A percentile compares a stretch with the other conserved stretches of the same genome.
phyloP scores from a whole-genome alignment of 2,797 vertebrate genomes.

The Semaprochilodus insignis region DNA sequence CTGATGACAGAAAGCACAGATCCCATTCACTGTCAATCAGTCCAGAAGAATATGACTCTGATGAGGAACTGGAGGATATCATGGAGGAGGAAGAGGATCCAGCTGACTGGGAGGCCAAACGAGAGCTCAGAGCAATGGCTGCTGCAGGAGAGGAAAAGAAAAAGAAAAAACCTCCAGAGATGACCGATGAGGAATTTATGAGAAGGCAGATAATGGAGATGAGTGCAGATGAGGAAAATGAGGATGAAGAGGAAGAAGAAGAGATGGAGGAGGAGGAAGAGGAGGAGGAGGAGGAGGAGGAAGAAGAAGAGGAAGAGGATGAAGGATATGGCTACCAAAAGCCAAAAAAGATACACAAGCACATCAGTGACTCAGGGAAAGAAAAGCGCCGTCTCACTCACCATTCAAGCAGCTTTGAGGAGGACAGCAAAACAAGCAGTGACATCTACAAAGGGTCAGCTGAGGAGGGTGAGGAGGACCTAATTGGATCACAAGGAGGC shows the following conservation, averaged over 20 bases:
- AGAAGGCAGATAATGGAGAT: constrained; percentile 96
- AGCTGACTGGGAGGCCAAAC: constrained; percentile 86
- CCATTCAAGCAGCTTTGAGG: constrained; percentile 87
- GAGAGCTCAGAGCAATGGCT: constrained; percentile 85
- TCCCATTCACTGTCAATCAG: constrained; percentile 93
- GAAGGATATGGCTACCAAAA: constrained; percentile 83
- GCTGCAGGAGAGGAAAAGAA: constrained; percentile 84
- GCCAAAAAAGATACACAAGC: constrained; percentile 85
- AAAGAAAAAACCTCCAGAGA: constrained; percentile 80
- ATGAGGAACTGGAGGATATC: constrained; percentile 94
- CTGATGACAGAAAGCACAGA: constrained; percentile 85
- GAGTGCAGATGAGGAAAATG: constrained; percentile 95
- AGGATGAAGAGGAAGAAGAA: constrained; percentile 74
- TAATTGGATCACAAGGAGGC: constrained; percentile 91
- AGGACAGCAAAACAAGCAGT: constrained; percentile 85
- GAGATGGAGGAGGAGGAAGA: constrained; percentile 69
- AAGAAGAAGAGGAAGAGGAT: constrained; percentile 81
- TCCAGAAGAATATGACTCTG: constrained; percentile 93
- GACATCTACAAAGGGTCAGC: constrained; percentile 79
- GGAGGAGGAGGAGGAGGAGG: constrained; percentile 76
- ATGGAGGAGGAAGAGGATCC: constrained; percentile 92
- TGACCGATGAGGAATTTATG: constrained; percentile 97
- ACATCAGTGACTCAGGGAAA: constrained; percentile 84
- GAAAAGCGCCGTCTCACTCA: constrained; percentile 90
- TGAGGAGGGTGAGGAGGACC: constrained; percentile 84